phyloP scores from a whole-genome alignment of 2,888 invertebrate species.

The Xestoiulus laeticollis region DNA sequence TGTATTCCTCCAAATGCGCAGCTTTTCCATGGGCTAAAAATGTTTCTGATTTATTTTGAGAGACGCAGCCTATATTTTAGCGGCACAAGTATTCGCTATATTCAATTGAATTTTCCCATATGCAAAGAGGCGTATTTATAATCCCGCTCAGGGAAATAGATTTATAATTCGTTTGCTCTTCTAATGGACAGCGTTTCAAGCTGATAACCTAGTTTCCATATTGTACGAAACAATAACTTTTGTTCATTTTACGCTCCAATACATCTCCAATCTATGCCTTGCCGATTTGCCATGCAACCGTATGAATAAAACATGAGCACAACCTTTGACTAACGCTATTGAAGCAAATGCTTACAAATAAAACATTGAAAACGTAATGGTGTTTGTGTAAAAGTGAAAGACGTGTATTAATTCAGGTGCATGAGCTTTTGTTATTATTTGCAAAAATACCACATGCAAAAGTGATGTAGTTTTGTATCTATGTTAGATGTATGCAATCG shows the following conservation, averaged over 20 bases:
- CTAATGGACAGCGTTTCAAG: constrained; percentile 7
- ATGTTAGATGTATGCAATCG: too few relatives aligned
- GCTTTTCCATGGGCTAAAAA: constrained; percentile 4
- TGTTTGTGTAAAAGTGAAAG: background rate
- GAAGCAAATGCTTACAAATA: background rate
- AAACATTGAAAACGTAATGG: background rate
- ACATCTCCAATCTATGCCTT: background rate
- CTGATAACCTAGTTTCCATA: constrained; percentile 26
- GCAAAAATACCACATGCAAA: too few relatives aligned
- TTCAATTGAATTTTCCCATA: background rate
- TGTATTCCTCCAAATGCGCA: constrained; percentile 28
- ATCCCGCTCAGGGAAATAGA: background rate
- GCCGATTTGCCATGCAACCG: background rate
- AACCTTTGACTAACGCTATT: background rate
- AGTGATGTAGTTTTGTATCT: too few relatives aligned
- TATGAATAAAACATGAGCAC: constrained; percentile 17
- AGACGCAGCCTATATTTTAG: constrained; percentile 33
- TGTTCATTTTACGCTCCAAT: constrained; percentile 14
- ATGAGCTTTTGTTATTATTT: too few relatives aligned
- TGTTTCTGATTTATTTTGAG: constrained; percentile 43
- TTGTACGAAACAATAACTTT: constrained; percentile 10
- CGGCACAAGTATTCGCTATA: background rate
- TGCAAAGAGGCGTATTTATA: constrained; percentile 26
- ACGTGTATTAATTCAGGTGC: too few relatives aligned
- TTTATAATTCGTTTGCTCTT: background rate